Percentiles rank a stretch among this genome's conserved stretches.
These are phyloP conservation scores for Argentina silus DNA, from an alignment of 2,797 vertebrate species.

Conservation along the genomic window DNA sequence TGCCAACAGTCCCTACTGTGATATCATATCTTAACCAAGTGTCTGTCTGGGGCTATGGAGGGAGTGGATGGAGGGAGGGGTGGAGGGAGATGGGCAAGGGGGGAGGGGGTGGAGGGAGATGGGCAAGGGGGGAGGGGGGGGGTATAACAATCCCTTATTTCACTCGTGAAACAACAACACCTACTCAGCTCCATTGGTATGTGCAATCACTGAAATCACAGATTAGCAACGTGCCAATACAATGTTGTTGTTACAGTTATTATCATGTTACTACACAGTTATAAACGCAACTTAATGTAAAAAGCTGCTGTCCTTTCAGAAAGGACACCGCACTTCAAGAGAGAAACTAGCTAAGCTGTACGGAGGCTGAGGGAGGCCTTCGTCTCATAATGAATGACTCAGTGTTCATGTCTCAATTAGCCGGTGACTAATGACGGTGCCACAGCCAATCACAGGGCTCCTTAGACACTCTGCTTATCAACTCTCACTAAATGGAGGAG, in stretches of 20 bases:
- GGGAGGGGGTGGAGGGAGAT: too few species aligned
- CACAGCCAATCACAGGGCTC: constrained; percentile 65
- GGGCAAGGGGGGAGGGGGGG: background rate
- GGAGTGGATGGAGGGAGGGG: background rate
- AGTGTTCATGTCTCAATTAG: constrained; percentile 68
- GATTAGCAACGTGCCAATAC: too few species aligned
- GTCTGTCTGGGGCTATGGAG: constrained; percentile 17
- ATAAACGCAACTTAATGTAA: too few species aligned
- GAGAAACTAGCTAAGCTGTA: constrained; percentile 37
- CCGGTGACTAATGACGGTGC: constrained; percentile 68
- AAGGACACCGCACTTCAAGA: constrained; percentile 20
- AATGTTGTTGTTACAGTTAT: too few species aligned
- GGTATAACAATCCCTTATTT: too few species aligned
- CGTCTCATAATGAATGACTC: constrained; percentile 60
- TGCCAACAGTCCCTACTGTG: constrained; percentile 49
- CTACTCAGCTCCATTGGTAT: too few species aligned
- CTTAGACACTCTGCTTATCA: constrained; percentile 60
- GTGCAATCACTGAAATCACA: too few species aligned
- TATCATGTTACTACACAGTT: too few species aligned
- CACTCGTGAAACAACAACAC: too few species aligned
- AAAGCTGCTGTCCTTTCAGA: background rate
- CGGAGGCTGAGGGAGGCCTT: constrained; percentile 47
- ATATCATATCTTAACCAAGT: constrained; percentile 61
- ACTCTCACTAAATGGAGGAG: constrained; percentile 54
- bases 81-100: too few species aligned